Conservation (phyloP, 2,797 vertebrate genomes). For the Hipposideros larvatus region DNA sequence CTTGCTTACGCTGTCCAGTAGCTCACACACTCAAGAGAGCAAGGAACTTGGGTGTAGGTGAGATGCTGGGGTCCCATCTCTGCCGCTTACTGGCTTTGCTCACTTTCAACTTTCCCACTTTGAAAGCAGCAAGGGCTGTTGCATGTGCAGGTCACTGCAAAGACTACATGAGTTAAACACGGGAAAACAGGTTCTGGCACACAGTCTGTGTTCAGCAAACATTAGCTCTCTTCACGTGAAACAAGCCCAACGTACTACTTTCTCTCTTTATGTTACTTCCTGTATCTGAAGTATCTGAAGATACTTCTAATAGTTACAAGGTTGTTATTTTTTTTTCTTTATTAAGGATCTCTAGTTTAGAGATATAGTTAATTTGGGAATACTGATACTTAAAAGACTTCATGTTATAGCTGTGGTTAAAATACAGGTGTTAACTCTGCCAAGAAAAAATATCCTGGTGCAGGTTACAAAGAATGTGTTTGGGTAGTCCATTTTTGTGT, state of each 20-base stretch:
- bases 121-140: background rate
- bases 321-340: background rate
- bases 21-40: background rate
- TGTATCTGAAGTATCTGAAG: conserved; percentile 23
- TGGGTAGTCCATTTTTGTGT: background rate
- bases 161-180: background rate
- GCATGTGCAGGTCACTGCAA: background rate
- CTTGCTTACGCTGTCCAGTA: background rate
- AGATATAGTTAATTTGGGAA: background rate
- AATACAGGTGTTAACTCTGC: conserved; percentile 5
- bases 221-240: background rate
- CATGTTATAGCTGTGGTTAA: background rate
- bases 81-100: background rate
- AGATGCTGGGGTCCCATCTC: background rate
- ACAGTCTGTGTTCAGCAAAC: background rate
- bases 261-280: background rate
- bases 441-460: background rate
- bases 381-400: background rate
- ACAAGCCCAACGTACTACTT: background rate
- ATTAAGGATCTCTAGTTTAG: conserved; percentile 27
- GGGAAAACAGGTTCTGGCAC: background rate
- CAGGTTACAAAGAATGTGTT: background rate
- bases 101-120: background rate
- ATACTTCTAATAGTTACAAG: background rate
- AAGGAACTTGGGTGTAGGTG: background rate